Conservation (phyloP, 2,113 vertebrate genomes). For the Garra rufa region DNA sequence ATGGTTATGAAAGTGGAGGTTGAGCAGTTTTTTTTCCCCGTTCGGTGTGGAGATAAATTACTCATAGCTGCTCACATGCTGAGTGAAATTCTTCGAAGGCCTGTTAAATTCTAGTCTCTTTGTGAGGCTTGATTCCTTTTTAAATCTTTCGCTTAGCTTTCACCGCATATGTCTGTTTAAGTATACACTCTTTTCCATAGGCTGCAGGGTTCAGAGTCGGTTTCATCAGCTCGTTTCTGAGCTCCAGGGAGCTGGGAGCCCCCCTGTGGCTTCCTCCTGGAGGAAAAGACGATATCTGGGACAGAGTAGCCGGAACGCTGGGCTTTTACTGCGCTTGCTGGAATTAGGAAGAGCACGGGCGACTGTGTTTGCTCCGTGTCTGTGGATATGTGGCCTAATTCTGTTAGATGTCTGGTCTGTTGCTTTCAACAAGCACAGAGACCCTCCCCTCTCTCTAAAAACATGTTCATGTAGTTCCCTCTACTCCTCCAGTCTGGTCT, state of each 20-base stretch:
- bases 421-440: slow-evolving; percentile 29
- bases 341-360: not conserved
- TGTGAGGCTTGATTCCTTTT: not conserved
- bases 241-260: slow-evolving; percentile 31
- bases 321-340: slow-evolving; percentile 5
- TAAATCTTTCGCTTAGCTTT: not conserved
- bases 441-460: slow-evolving; percentile 28
- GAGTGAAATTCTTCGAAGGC: not conserved
- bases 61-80: not conserved
- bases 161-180: not conserved
- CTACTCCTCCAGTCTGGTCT: not conserved
- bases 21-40: not conserved
- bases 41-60: not conserved
- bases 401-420: slow-evolving; percentile 35
- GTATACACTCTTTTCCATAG: not conserved
- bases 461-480: slow-evolving; percentile 5
- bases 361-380: not conserved
- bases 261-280: slow-evolving; percentile 29
- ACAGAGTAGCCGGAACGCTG: slow-evolving; percentile 1
- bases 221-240: not conserved
- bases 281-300: slow-evolving; percentile 19
- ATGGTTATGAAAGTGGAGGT: not conserved
- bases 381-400: slow-evolving; percentile 44
- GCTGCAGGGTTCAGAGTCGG: not conserved
- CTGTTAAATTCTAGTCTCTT: not conserved